phyloP scores from a whole-genome alignment of 2,113 vertebrate species.

The Podocnemis expansa region DNA sequence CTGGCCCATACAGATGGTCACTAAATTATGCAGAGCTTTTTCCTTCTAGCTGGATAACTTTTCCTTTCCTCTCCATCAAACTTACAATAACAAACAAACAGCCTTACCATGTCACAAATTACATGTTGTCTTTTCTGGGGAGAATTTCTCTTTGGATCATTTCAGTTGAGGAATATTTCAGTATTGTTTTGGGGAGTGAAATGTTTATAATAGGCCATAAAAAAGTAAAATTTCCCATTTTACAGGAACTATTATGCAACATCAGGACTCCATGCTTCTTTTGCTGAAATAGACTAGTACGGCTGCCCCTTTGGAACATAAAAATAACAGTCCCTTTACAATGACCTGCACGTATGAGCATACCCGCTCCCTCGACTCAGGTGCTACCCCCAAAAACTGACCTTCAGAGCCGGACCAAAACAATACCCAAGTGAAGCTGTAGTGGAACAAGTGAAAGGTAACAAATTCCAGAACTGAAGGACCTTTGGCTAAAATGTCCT shows the following conservation, averaged over 20 bases:
- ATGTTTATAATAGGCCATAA: neutral
- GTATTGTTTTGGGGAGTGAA: neutral
- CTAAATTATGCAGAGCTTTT: neutral
- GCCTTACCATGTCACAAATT: neutral
- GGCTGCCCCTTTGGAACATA: too few relatives aligned
- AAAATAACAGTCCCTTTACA: rapidly evolving
- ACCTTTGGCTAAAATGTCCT: neutral
- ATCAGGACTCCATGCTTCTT: too few relatives aligned
- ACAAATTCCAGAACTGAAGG: neutral
- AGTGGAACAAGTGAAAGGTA: neutral
- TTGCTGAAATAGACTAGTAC: too few relatives aligned
- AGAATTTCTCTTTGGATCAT: neutral
- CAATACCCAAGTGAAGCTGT: neutral
- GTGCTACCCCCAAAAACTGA: neutral
- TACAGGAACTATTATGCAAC: neutral
- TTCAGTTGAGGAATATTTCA: neutral
- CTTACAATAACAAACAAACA: neutral
- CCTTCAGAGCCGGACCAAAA: neutral
- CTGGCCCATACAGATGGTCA: neutral
- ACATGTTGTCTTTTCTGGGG: neutral
- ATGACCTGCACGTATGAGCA: neutral
- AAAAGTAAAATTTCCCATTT: neutral
- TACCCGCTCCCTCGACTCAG: neutral
- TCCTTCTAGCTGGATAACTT: neutral
- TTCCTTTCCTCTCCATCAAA: neutral